Conservation (phyloP, 2,797 vertebrate genomes). For the Craterocephalus amniculus region DNA sequence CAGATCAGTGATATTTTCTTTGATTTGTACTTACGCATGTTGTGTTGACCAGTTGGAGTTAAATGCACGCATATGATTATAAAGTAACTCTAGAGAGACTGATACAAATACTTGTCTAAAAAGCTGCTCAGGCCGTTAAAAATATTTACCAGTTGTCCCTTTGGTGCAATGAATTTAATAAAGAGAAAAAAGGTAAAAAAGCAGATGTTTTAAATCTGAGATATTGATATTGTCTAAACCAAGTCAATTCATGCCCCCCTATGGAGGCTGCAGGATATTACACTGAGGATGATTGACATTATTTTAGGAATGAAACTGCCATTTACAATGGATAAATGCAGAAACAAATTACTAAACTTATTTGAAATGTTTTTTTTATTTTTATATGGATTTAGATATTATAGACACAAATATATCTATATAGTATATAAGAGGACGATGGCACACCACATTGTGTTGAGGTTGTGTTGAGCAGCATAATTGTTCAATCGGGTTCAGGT, state of each 20-base stretch:
- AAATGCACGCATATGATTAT: neutral
- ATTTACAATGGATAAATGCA: too few relatives aligned
- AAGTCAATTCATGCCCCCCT: constrained; percentile 32
- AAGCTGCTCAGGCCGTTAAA: neutral
- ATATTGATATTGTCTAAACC: neutral
- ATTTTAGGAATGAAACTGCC: neutral
- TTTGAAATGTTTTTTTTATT: too few relatives aligned
- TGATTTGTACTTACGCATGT: neutral
- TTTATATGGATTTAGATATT: too few relatives aligned
- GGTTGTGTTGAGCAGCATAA: too few relatives aligned
- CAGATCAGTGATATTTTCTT: neutral
- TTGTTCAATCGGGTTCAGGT: too few relatives aligned
- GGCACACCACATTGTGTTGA: too few relatives aligned
- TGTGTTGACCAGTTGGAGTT: neutral
- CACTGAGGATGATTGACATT: neutral
- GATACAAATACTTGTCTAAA: neutral
- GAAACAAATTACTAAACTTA: too few relatives aligned
- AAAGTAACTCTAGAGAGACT: neutral
- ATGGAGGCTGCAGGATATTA: neutral
- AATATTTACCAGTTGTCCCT: neutral
- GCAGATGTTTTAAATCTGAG: neutral
- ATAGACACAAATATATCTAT: too few relatives aligned
- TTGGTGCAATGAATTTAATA: neutral
- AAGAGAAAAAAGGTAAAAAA: neutral
- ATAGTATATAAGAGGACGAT: too few relatives aligned